Base-by-base conservation (phyloP, 2,113 vertebrate species). In the Oreochromis tanganicae region DNA sequence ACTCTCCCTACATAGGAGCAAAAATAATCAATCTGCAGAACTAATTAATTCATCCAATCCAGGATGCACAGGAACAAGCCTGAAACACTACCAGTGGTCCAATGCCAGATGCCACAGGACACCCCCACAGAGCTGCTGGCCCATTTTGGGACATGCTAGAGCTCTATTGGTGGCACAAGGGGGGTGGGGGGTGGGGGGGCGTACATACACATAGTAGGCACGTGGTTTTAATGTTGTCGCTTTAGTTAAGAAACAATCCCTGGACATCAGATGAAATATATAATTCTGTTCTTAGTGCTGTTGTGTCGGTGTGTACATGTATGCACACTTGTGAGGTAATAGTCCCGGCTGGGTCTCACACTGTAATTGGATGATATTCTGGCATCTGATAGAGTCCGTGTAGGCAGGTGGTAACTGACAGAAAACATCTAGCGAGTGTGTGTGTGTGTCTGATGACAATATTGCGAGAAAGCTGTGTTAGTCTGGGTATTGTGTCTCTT, bases 351-450 rank as follows among this genome's bases (percentile, higher is more conserved):
- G 12, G n/a, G 6, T 80, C n/a, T 86, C 66, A 48, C 55, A 82
- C 27, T n/a, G 16, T 88, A 82, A 89, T 81, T 91, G 75, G 80
- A 82, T 80, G 19, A 82, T 80, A 34, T 52, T 88, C 16, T 79
- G 75, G 27, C 13, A 5, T 85, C 55, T 85, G 61, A 88, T 82
- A 9, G 21, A 54, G 50, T 59, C 73, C 17, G 17, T 80, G 85
- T 36, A 48, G 55, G 61, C 80, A 87, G 86, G 75, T 85, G 82
- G 50, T 80, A 81, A 79, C 81, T 88, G 87, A 82, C 80, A 78
- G 73, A 85, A 68, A 84, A 55, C 54, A 43, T 4, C 41, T 34
- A 5, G n/a, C n/a, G 4, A 4, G 61, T 80, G 38, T 82, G 48
- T 59, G 21, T 71, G 48, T 80, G 13, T 55, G 78, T 57, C 29